These are phyloP conservation scores for Brienomyrus longianalis DNA, from an alignment of 2,113 vertebrate species.

Conservation along the genomic window DNA sequence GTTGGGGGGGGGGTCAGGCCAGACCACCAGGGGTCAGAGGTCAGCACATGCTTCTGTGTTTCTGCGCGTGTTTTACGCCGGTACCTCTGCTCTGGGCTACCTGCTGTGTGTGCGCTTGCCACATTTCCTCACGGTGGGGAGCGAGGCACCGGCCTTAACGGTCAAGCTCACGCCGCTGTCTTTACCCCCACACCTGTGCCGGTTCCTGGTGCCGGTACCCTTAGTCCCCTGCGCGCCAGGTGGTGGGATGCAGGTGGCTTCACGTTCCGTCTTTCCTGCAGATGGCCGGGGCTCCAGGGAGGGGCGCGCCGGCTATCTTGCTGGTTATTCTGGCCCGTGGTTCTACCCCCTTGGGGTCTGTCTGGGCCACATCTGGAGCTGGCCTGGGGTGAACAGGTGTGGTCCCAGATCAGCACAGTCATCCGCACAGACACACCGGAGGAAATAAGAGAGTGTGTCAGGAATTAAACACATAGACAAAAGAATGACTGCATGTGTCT, in stretches of 20 bases:
- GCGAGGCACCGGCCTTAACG: neutral
- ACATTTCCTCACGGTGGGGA: neutral
- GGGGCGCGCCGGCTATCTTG: neutral
- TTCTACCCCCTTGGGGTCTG: neutral
- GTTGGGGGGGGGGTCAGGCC: conserved; percentile 24
- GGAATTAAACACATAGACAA: too few relatives aligned
- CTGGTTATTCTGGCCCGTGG: neutral
- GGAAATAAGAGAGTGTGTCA: too few relatives aligned
- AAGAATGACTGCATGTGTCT: neutral
- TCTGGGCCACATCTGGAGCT: neutral
- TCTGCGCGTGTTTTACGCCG: conserved; percentile 33
- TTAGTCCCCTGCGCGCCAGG: neutral
- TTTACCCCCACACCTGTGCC: too few relatives aligned
- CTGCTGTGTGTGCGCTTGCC: neutral
- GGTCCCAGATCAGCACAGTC: neutral
- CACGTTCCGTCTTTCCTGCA: neutral
- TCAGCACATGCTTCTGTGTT: conserved; percentile 33
- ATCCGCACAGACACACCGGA: neutral
- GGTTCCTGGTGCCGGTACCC: neutral
- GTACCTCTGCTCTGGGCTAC: neutral
- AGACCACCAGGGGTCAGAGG: conserved; percentile 38
- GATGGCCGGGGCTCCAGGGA: too few relatives aligned
- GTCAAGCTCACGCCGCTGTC: too few relatives aligned
- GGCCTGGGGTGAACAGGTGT: neutral
- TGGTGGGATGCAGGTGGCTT: neutral